phyloP scores from a whole-genome alignment of 2,888 invertebrate genomes.

The Drosophila putrida region DNA sequence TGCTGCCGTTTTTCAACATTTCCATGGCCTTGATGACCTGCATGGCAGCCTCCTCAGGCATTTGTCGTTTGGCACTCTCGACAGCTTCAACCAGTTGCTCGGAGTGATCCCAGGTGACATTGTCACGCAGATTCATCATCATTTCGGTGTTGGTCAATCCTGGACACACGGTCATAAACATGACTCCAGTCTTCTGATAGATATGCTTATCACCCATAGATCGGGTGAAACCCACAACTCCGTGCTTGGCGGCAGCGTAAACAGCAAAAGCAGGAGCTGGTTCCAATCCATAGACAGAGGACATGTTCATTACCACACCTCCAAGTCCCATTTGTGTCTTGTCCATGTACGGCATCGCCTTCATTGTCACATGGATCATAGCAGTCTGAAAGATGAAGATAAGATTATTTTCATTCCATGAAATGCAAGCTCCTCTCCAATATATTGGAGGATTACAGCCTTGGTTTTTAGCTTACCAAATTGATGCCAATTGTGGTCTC shows the following conservation, averaged over 20 bases:
- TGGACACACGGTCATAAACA: constrained; percentile 81
- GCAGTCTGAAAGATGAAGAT: constrained; percentile 64
- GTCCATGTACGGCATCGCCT: constrained; percentile 82
- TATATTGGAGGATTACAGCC: too few species aligned
- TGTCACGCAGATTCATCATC: constrained; percentile 82
- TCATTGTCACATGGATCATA: constrained; percentile 79
- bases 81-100: constrained; percentile 73
- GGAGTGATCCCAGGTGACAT: constrained; percentile 76
- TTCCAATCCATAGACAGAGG: constrained; percentile 83
- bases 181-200: constrained; percentile 79
- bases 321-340: constrained; percentile 82
- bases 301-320: constrained; percentile 82
- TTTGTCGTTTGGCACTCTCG: constrained; percentile 78
- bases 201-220: constrained; percentile 79
- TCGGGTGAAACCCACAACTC: constrained; percentile 83
- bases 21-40: constrained; percentile 80
- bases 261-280: constrained; percentile 82
- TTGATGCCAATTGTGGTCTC: constrained; percentile 83
- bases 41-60: constrained; percentile 81
- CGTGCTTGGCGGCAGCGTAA: constrained; percentile 83
- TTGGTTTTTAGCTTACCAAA: constrained; percentile 68
- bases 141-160: constrained; percentile 82
- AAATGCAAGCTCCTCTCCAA: background rate
- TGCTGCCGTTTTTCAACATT: constrained; percentile 82
- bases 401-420: background rate